A percentile compares a stretch with the other conserved stretches of the same genome.
These are phyloP conservation scores for Aradophagus sp. DNA, from an alignment of 1,140 invertebrate genomes.

Conservation along the genomic window DNA sequence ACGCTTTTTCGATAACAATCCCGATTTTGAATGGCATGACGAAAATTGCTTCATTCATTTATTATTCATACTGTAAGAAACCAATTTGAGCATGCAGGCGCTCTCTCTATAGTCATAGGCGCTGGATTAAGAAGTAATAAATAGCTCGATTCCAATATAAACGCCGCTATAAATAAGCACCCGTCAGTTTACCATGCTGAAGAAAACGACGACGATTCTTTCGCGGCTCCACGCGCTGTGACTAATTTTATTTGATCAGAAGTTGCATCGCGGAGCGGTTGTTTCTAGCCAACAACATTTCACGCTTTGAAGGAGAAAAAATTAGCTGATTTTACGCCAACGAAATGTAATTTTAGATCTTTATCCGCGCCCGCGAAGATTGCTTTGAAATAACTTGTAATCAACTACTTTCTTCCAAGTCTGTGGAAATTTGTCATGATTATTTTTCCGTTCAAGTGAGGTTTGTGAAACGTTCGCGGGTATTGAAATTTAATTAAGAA, in stretches of 20 bases:
- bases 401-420: no score
- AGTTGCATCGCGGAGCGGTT: neutral
- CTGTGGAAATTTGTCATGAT: no score
- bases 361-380: no score
- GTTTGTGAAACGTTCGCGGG: no score
- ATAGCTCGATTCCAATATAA: conserved; percentile 52
- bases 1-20: conserved; percentile 33
- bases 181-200: conserved; percentile 29
- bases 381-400: no score
- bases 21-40: conserved; percentile 30
- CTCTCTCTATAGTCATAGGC: conserved; percentile 29
- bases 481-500: no score
- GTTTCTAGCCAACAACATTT: conserved; percentile 3
- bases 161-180: conserved; percentile 50
- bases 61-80: conserved; percentile 52
- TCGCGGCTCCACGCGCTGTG: conserved; percentile 7
- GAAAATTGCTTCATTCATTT: conserved; percentile 45
- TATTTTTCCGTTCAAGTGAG: no score
- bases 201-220: conserved; percentile 34
- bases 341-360: no score
- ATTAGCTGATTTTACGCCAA: no score
- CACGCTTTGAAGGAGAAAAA: neutral
- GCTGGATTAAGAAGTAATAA: conserved; percentile 53
- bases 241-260: conserved; percentile 43
- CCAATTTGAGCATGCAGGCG: conserved; percentile 25